A percentile compares a stretch with the other conserved stretches of the same genome.
These are phyloP conservation scores for Exaiptasia diaphana DNA, from an alignment of 64 coral and sea anemone genomes.

Conservation along the genomic window DNA sequence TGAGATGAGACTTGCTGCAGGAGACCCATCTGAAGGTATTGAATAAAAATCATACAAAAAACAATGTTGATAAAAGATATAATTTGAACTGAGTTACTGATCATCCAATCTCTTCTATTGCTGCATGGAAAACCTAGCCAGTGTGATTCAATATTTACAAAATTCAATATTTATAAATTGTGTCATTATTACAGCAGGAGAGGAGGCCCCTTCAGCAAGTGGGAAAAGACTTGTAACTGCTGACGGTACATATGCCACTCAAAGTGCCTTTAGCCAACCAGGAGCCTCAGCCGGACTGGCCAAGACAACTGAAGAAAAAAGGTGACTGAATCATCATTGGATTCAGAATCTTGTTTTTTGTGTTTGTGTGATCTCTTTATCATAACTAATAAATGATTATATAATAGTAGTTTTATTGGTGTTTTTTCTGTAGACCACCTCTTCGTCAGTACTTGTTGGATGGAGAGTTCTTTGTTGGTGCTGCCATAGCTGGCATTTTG, in stretches of 20 bases:
- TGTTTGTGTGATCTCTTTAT: no score
- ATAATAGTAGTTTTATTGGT: no score
- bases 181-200: conserved; percentile 44
- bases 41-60: neutral
- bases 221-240: conserved; percentile 85
- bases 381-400: no score
- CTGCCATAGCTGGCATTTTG: conserved; percentile 86
- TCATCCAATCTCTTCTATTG: no score
- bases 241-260: conserved; percentile 95
- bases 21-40: conserved; percentile 65
- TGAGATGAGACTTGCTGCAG: conserved; percentile 88
- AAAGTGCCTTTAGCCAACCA: conserved; percentile 83
- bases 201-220: conserved; percentile 10
- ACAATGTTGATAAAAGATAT: neutral
- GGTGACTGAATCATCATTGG: no score
- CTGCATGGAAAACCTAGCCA: no score
- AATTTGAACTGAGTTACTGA: neutral
- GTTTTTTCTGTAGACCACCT: conserved; percentile 60
- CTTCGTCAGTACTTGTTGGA: conserved; percentile 94
- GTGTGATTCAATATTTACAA: no score
- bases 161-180: no score
- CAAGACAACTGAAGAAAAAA: conserved; percentile 72
- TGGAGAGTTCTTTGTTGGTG: conserved; percentile 97
- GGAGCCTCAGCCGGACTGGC: conserved; percentile 55
- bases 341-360: no score